Percentiles rank a stretch among this genome's conserved stretches.
Evolutionary conservation across 2,113 vertebrate species (phyloP).

Genomic region (Catagonus wagneri): DNA sequence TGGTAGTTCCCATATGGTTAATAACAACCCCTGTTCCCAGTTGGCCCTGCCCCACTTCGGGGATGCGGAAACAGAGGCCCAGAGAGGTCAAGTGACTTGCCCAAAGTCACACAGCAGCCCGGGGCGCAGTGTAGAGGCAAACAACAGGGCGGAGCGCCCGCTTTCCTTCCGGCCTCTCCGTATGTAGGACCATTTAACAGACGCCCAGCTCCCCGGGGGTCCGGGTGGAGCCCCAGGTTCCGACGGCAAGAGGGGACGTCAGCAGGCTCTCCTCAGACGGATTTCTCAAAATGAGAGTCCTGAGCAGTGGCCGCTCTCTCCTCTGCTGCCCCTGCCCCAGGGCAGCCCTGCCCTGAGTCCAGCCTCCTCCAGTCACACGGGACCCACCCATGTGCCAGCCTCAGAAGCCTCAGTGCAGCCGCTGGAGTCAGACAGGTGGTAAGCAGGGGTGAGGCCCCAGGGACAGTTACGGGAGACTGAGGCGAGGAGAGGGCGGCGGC

Average conservation of each 20-base stretch:
- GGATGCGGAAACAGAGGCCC: not conserved
- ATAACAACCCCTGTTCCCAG: fast-evolving
- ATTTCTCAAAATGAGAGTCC: fast-evolving
- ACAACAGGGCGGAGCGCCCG: fast-evolving
- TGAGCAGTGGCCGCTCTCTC: fast-evolving
- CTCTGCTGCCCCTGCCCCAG: not conserved
- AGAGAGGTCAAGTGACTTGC: not conserved
- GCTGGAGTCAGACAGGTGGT: not conserved
- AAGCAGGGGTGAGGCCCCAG: not conserved
- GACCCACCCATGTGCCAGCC: fast-evolving
- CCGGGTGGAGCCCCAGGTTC: not conserved
- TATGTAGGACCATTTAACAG: no score
- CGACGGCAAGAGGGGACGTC: fast-evolving
- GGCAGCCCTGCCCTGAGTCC: fast-evolving
- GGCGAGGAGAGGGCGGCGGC: not conserved
- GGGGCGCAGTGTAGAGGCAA: fast-evolving
- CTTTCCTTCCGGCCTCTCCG: not conserved
- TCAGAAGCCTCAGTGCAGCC: not conserved
- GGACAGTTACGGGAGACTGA: fast-evolving
- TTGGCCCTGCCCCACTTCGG: not conserved
- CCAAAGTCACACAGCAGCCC: not conserved
- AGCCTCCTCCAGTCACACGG: not conserved
- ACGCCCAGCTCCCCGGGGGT: fast-evolving
- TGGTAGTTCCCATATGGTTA: fast-evolving
- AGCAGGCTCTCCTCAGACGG: not conserved